These are phyloP conservation scores for Bombylius discolor DNA, from an alignment of 2,888 invertebrate genomes.

Conservation along the genomic window DNA sequence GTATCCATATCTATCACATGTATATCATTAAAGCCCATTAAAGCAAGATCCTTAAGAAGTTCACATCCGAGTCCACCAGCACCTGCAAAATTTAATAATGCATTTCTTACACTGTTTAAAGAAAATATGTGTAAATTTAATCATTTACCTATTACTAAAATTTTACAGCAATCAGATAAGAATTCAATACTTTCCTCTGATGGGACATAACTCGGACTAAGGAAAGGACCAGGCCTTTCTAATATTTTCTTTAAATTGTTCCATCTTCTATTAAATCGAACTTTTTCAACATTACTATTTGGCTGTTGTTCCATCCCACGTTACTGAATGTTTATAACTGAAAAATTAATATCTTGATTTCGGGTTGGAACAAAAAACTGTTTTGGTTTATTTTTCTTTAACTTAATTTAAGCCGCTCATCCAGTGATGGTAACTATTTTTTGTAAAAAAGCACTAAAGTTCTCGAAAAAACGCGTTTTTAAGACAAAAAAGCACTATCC, in stretches of 20 bases:
- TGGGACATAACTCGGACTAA: slow-evolving; percentile 83
- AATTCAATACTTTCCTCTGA: slow-evolving; percentile 73
- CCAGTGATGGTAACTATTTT: too few species aligned
- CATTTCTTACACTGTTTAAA: not conserved
- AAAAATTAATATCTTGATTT: too few species aligned
- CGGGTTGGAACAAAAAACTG: too few species aligned
- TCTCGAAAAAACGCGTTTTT: too few species aligned
- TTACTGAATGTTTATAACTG: too few species aligned
- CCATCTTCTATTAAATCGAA: not conserved
- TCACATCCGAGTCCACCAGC: slow-evolving; percentile 99
- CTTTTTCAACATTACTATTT: too few species aligned
- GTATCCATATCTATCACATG: slow-evolving; percentile 99
- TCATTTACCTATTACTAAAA: slow-evolving; percentile 53
- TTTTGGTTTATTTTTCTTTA: too few species aligned
- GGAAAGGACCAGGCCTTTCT: slow-evolving; percentile 85
- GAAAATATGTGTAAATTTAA: not conserved
- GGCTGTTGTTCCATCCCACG: too few species aligned
- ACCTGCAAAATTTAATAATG: slow-evolving; percentile 41
- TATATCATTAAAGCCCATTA: slow-evolving; percentile 90
- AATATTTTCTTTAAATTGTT: slow-evolving; percentile 39
- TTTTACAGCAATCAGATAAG: slow-evolving; percentile 69
- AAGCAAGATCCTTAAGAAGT: slow-evolving; percentile 82
- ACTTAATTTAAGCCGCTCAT: too few species aligned
- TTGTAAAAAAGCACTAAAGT: too few species aligned
- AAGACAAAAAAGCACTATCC: too few species aligned